These are phyloP conservation scores for Zootoca vivipara DNA, from an alignment of 2,113 vertebrate genomes.

Conservation along the genomic window DNA sequence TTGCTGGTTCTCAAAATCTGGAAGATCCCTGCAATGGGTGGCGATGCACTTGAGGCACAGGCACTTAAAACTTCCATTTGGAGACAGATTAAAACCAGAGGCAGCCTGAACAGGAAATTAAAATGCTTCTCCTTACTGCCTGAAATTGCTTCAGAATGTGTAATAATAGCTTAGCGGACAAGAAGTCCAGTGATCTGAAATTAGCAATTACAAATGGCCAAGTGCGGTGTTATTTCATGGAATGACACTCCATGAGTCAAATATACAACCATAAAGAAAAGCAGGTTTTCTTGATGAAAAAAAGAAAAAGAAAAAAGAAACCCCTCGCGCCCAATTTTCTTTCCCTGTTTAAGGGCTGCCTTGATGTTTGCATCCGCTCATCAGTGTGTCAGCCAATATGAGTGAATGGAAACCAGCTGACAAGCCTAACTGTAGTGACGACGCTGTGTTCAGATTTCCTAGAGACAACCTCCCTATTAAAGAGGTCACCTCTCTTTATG, in stretches of 20 bases:
- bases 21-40: background rate
- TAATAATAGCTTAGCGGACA: constrained; percentile 48
- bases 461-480: background rate
- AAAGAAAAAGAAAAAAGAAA: background rate
- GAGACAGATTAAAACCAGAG: constrained; percentile 37
- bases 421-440: no score
- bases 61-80: constrained; percentile 16
- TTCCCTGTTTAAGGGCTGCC: background rate
- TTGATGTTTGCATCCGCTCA: background rate
- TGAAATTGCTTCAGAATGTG: constrained; percentile 25
- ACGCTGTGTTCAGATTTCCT: no score
- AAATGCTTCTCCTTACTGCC: constrained; percentile 34
- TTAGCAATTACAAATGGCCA: constrained; percentile 50
- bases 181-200: constrained; percentile 35
- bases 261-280: background rate
- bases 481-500: background rate
- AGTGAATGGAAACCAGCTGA: background rate
- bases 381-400: background rate
- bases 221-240: constrained; percentile 17
- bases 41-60: background rate
- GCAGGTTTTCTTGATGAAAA: no score
- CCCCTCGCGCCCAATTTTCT: no score
- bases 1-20: background rate
- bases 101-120: constrained; percentile 61
- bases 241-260: background rate